Evolutionary conservation across 2,888 invertebrate genomes (phyloP), one percentile per base, ranked within the genome.

Genomic region (Serripes groenlandicus): DNA sequence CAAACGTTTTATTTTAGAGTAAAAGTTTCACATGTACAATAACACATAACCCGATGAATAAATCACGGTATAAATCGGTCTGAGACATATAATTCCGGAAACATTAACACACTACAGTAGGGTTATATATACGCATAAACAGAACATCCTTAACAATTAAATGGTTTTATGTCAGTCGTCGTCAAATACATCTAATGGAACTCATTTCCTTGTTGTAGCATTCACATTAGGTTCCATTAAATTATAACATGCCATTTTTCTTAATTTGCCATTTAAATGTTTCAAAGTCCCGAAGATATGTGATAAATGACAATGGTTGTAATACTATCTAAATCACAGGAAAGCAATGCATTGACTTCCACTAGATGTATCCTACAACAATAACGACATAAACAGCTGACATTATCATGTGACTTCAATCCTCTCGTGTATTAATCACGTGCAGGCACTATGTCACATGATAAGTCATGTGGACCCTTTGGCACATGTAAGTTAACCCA

Each of bases 1-100:
- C 83, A 86, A 83, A 86, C 76, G 82, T 86, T 86, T 86, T 86
- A 86, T 86, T 86, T 80, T 69, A 79, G 83, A 86, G 86, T 86
- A 83, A 86, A 85, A 83, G 79, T 82, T 74, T 85, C 79, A 86
- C 82, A 86, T 83, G 72, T 80, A 86, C 86, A 83, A 70, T 81
- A 85, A 86, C 82, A 82, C 78, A 64, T 83, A 80, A 80, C 76
- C 82, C 85, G 83, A 58, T 78, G 75, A 86, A 86, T 81, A 75
- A 62, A 54, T 70, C 70, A 70, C 54, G 70, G 52, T 54, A 70
- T 70, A 70, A 70, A 70, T 52, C 54, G 54, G 66, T 72, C 71
- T 86, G 86, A 86, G 86, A 86, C 86, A 86, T 83, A 32, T 70
- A 79, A 80, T 82, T 79, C 85, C 77, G 70, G 49, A 62, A 62